phyloP scores from a whole-genome alignment of 1,140 invertebrate species.

The Microvelia longipes region DNA sequence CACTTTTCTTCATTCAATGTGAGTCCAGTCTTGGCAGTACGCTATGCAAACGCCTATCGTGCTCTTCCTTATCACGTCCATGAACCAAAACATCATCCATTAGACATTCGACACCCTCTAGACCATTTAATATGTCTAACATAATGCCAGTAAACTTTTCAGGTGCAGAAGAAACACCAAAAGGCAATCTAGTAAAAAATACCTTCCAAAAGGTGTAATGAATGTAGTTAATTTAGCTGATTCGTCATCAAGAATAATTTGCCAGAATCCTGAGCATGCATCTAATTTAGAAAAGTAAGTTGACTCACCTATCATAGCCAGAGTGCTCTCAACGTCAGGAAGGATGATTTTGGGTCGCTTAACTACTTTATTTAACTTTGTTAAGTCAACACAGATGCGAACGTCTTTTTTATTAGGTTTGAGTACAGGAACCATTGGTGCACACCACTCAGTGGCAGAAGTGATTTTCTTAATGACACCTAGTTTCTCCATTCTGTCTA shows the following conservation, averaged over 20 bases:
- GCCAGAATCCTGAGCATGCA: slow-evolving; percentile 29
- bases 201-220: slow-evolving; percentile 26
- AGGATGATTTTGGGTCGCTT: slow-evolving; percentile 22
- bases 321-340: slow-evolving; percentile 19
- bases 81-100: slow-evolving; percentile 26
- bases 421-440: slow-evolving; percentile 29
- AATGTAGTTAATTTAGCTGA: slow-evolving; percentile 24
- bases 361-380: slow-evolving; percentile 24
- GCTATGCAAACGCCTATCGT: slow-evolving; percentile 20
- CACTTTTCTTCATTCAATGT: slow-evolving; percentile 25
- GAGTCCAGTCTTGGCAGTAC: slow-evolving; percentile 19
- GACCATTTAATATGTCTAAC: slow-evolving; percentile 17
- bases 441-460: slow-evolving; percentile 28
- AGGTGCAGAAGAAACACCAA: slow-evolving; percentile 23
- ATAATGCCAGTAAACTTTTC: slow-evolving; percentile 22
- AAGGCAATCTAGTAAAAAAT: slow-evolving; percentile 24
- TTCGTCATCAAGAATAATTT: slow-evolving; percentile 26
- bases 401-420: slow-evolving; percentile 16
- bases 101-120: slow-evolving; percentile 16
- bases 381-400: slow-evolving; percentile 31
- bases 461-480: slow-evolving; percentile 25
- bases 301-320: slow-evolving; percentile 14
- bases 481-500: slow-evolving; percentile 20
- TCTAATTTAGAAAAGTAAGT: slow-evolving; percentile 22
- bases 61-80: slow-evolving; percentile 10